Percentiles rank a stretch among this genome's conserved stretches.
Conservation (phyloP, 2,797 vertebrate species). For the Sylvilagus floridanus region DNA sequence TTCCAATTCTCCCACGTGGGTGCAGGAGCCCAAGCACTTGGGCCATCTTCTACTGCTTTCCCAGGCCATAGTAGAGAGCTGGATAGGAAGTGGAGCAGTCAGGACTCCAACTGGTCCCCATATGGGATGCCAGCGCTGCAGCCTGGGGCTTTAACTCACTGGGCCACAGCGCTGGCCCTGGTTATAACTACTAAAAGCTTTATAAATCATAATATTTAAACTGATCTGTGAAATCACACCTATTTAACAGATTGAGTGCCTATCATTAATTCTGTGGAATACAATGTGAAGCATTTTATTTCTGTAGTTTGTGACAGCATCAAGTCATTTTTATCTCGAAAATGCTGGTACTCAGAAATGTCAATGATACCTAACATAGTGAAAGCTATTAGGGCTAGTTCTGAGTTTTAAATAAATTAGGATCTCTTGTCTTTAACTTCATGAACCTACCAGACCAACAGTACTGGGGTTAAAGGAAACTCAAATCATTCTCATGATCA, state of each 20-base stretch:
- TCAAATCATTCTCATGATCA: not conserved
- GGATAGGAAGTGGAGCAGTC: too few relatives aligned
- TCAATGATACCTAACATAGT: not conserved
- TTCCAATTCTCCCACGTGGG: too few relatives aligned
- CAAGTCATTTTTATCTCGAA: slow-evolving; percentile 15
- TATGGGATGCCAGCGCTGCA: too few relatives aligned
- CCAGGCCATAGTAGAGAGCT: too few relatives aligned
- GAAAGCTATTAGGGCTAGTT: not conserved
- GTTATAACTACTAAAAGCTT: not conserved
- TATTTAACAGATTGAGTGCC: not conserved
- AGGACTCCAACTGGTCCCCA: too few relatives aligned
- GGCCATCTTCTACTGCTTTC: too few relatives aligned
- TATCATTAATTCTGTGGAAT: not conserved
- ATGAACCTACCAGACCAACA: not conserved
- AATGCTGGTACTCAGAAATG: not conserved
- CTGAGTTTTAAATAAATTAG: slow-evolving; percentile 38
- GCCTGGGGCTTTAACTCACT: too few relatives aligned
- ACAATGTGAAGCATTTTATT: not conserved
- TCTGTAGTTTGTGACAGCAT: not conserved
- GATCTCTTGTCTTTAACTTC: not conserved
- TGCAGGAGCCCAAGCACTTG: too few relatives aligned
- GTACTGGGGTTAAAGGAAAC: not conserved
- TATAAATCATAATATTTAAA: not conserved
- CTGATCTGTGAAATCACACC: slow-evolving; percentile 21
- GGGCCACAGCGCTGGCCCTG: too few relatives aligned